Conservation (phyloP, 2,888 invertebrate species). For the Drosophila robusta region DNA sequence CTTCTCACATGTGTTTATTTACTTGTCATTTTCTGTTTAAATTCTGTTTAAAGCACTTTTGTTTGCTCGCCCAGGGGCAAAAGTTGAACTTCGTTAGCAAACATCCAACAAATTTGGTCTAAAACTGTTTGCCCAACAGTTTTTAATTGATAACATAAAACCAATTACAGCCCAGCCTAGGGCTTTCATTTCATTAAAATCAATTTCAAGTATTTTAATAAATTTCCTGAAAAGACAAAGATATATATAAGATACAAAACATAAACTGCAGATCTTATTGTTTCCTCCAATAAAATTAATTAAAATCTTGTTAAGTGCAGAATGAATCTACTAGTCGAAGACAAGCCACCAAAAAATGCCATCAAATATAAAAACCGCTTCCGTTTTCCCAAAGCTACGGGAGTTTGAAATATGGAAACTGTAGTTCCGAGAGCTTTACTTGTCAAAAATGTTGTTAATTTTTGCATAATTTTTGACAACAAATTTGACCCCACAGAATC, state of each 20-base stretch:
- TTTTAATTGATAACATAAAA: neutral
- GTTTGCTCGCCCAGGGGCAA: slow-evolving; percentile 1
- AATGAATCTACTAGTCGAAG: no score
- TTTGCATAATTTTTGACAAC: no score
- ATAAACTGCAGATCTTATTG: no score
- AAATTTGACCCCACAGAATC: no score
- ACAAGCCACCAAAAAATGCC: no score
- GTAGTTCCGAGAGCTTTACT: no score
- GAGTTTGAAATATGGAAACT: no score
- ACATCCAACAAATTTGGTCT: slow-evolving; percentile 2
- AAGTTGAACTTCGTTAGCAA: slow-evolving; percentile 15
- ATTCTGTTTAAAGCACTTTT: slow-evolving; percentile 39
- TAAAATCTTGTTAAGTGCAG: no score
- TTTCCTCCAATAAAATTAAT: no score
- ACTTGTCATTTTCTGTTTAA: slow-evolving; percentile 45
- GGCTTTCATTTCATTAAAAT: slow-evolving; percentile 18
- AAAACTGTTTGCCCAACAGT: slow-evolving; percentile 33
- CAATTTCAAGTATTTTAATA: slow-evolving; percentile 11
- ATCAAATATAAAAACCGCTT: no score
- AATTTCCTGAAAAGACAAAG: neutral
- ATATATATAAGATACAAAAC: neutral
- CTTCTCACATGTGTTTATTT: slow-evolving; percentile 54
- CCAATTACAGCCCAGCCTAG: neutral
- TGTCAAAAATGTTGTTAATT: no score
- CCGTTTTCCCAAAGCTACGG: no score